phyloP scores from a whole-genome alignment of 2,797 vertebrate genomes.

The Esox lucius region DNA sequence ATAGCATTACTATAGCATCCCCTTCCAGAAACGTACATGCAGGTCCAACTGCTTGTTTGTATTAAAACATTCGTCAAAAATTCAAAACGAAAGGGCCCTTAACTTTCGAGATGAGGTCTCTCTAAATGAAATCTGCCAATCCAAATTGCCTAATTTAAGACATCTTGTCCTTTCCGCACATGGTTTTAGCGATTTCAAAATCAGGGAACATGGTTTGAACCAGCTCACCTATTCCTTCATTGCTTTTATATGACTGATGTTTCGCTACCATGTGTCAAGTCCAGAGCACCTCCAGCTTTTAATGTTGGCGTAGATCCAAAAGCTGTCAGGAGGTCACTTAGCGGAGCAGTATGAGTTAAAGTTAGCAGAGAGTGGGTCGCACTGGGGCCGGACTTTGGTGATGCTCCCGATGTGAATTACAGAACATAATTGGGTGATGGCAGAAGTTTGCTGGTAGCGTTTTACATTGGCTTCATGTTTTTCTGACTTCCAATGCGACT shows the following conservation, averaged over 20 bases:
- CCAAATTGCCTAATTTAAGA: slow-evolving; percentile 30
- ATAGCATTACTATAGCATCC: not conserved
- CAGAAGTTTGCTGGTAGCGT: too few species aligned
- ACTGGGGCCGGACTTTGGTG: too few species aligned
- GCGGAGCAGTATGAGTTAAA: too few species aligned
- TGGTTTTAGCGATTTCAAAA: slow-evolving; percentile 11
- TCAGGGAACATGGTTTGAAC: slow-evolving; percentile 24
- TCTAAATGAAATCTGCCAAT: slow-evolving; percentile 14
- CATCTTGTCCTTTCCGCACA: slow-evolving; percentile 20
- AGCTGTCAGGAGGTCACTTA: not conserved
- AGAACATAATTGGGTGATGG: too few species aligned
- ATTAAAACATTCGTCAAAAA: slow-evolving; percentile 24
- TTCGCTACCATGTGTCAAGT: slow-evolving; percentile 2
- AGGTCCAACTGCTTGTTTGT: slow-evolving; percentile 24
- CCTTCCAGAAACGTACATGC: slow-evolving; percentile 13
- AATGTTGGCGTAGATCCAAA: not conserved
- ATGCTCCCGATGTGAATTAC: too few species aligned
- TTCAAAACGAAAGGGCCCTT: slow-evolving; percentile 14
- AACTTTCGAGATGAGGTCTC: slow-evolving; percentile 9
- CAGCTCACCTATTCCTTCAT: slow-evolving; percentile 13
- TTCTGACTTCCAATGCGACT: too few species aligned
- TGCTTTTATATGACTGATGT: slow-evolving; percentile 15
- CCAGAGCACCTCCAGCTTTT: slow-evolving; percentile 21
- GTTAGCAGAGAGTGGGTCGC: too few species aligned
- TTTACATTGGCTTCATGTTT: too few species aligned